Percentiles rank a stretch among this genome's conserved stretches.
These are phyloP conservation scores for Sus cebifrons DNA, from an alignment of 2,797 vertebrate genomes.

Conservation along the genomic window DNA sequence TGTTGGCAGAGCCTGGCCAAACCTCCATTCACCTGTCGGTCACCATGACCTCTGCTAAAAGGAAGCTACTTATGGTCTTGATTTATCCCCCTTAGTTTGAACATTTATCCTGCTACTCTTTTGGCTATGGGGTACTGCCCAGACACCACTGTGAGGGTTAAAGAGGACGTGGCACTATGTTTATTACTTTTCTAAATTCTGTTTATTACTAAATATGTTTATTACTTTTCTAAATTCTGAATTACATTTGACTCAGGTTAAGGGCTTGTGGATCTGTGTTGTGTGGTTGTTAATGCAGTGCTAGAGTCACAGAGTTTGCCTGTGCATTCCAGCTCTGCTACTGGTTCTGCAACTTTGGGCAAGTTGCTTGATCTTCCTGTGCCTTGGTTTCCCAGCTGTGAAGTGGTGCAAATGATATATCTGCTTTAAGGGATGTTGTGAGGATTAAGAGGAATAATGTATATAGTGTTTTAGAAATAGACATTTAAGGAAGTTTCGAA, in stretches of 20 bases:
- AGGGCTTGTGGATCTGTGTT: neutral
- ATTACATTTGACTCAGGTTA: neutral
- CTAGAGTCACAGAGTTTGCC: neutral
- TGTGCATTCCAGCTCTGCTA: neutral
- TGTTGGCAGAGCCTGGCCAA: slow-evolving; percentile 33
- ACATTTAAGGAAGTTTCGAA: neutral
- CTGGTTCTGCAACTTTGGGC: neutral
- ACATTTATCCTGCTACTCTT: neutral
- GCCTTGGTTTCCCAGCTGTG: neutral
- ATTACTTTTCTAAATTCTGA: neutral
- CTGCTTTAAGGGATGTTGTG: neutral
- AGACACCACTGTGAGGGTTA: neutral
- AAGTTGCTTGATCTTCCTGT: slow-evolving; percentile 13
- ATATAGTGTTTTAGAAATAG: slow-evolving; percentile 29
- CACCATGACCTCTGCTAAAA: neutral
- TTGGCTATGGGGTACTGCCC: neutral
- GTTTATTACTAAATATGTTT: neutral
- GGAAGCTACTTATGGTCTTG: neutral
- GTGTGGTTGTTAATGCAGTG: neutral
- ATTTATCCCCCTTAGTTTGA: neutral
- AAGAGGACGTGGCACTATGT: neutral
- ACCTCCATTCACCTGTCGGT: neutral
- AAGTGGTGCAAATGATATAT: neutral
- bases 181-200: neutral
- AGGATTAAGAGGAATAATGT: slow-evolving; percentile 33